Conservation (phyloP, 2,113 vertebrate genomes). For the Orientallactaga bullata region DNA sequence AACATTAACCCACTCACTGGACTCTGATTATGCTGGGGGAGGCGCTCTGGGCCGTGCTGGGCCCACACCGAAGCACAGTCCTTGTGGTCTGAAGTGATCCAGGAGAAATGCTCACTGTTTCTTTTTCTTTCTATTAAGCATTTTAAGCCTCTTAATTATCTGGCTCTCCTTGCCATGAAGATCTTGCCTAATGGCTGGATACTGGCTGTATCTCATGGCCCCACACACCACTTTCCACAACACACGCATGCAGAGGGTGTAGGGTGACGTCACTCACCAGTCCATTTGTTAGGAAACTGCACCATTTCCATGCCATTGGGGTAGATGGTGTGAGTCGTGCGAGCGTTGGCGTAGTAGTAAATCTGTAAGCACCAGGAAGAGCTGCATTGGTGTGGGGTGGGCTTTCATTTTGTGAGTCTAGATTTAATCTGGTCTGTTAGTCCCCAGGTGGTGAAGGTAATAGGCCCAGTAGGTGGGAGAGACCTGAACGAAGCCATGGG, state of each 20-base stretch:
- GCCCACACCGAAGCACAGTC: rapidly evolving
- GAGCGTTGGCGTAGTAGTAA: constrained; percentile 86
- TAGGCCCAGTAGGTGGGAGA: too few relatives aligned
- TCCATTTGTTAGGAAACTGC: constrained; percentile 89
- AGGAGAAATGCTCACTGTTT: too few relatives aligned
- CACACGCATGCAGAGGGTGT: rapidly evolving
- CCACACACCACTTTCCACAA: rapidly evolving
- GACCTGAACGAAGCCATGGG: neutral
- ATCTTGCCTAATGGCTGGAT: neutral
- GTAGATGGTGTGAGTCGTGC: constrained; percentile 85
- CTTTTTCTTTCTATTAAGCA: neutral
- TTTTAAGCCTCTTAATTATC: neutral
- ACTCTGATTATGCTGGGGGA: too few relatives aligned
- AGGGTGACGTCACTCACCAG: constrained; percentile 81
- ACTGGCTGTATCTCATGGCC: rapidly evolving
- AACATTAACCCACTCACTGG: too few relatives aligned
- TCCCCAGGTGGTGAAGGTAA: too few relatives aligned
- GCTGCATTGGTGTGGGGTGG: neutral
- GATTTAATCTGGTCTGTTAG: neutral
- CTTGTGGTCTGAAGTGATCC: neutral
- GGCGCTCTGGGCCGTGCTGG: neutral
- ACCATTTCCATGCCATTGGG: constrained; percentile 86
- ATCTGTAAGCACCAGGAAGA: constrained; percentile 82
- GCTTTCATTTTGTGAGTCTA: neutral
- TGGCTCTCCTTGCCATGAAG: rapidly evolving